Evolutionary conservation across 2,888 invertebrate species (phyloP), one percentile per base, ranked within the genome.

Genomic region (Dryadula phaetusa): DNA sequence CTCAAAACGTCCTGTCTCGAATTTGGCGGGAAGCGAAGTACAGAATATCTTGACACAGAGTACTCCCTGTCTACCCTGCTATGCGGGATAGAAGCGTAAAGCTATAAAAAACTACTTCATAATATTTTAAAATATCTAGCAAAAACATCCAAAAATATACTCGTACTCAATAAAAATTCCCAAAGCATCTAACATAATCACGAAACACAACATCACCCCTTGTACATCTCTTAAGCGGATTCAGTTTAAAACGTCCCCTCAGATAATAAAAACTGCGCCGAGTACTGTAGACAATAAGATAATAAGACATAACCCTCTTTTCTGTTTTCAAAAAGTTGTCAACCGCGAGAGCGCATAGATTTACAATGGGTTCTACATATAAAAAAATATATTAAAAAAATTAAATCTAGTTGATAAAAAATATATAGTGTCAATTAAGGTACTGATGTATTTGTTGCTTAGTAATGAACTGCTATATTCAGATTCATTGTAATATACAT

Each of bases 201-300:
- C 46, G 71, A 73, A 75, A 72, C 74, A 72, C 52, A 72, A 71
- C 67, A 68, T 72, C 75, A 75, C 75, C 74, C 76, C 72, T 71
- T 71, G 70, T 72, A 66, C 86, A 87, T 81, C 88, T 84, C 87
- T 89, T 87, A 86, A 86, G 86, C 84, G 76, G 77, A 18, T 76
- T 79, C 85, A 80, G 79, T 88, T 87, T 88, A 88, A 90, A 88
- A 81, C 79, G 81, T 83, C 88, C 88, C 90, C 87, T 79, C 88
- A 87, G 91, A 89, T 87, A 88, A 91, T 90, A 92, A 91, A 92
- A 91, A 90, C 84, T 83, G 85, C 85, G 86, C 87, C 87, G 77
- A 78, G 76, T 76, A 82, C 86, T 82, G 83, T 87, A 90, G 90
- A 91, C 90, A 90, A 90, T 90, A 87, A 87, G 83, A 81, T 82